These are phyloP conservation scores for Pteruthius melanotis DNA, from an alignment of 2,113 vertebrate species.

Conservation along the genomic window DNA sequence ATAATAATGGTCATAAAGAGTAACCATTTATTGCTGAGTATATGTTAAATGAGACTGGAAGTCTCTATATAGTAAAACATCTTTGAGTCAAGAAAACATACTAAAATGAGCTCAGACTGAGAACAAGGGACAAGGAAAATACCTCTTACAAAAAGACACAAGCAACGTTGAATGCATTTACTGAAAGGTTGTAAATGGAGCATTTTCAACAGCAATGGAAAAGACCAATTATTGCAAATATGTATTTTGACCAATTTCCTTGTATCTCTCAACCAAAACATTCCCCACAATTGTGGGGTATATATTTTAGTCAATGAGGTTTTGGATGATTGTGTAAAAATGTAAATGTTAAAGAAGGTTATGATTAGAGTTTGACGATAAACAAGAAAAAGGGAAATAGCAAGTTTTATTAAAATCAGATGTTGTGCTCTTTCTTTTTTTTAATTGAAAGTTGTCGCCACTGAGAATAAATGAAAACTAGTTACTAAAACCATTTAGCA, in stretches of 20 bases:
- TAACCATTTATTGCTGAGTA: background rate
- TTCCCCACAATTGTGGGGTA: conserved; percentile 65
- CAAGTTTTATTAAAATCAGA: conserved; percentile 65
- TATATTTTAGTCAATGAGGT: conserved; percentile 66
- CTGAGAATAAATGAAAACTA: background rate
- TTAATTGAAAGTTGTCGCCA: background rate
- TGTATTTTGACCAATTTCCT: conserved; percentile 50
- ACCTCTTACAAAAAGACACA: background rate
- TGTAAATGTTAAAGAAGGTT: conserved; percentile 64
- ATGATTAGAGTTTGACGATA: conserved; percentile 67
- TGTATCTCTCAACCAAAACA: conserved; percentile 68
- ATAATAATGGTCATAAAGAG: background rate
- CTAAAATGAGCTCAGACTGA: conserved; percentile 37
- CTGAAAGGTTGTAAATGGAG: conserved; percentile 5
- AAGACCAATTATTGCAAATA: conserved; percentile 58
- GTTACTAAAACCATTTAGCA: background rate
- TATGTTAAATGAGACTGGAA: background rate
- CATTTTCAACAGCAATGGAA: conserved; percentile 42
- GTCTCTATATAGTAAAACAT: background rate
- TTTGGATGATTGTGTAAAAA: conserved; percentile 69
- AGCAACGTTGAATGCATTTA: background rate
- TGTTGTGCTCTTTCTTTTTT: background rate
- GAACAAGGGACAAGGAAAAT: conserved; percentile 13
- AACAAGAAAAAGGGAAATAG: conserved; percentile 60
- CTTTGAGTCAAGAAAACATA: background rate